Evolutionary conservation across 2,797 vertebrate genomes (phyloP), one percentile per base, ranked within the genome.

Genomic region (Lithobates sylvaticus): DNA sequence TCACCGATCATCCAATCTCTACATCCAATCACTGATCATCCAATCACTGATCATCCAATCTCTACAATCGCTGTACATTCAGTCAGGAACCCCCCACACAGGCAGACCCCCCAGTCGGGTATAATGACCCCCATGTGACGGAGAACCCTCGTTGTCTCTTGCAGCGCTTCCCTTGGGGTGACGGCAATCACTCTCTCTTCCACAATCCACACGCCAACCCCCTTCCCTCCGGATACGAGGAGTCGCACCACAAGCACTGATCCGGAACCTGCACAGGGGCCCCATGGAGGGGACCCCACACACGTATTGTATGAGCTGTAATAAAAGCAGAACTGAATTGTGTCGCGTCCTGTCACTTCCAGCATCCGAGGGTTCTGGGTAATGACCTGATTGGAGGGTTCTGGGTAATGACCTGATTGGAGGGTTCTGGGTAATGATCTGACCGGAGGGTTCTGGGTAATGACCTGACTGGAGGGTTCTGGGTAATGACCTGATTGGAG

Each of bases 131-230:
- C 44, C 44, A 12, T 13, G 1, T 44, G 44, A 44, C 3, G 10
- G 12, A 13, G 13, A 0, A 2, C 12, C 44, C 0, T 2, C 39
- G 8, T 78, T 76, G 54, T 91, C 42, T 90, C 76, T 88, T 84
- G 0, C 92, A 97, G 97, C 95, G 84, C 86, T 97, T 93, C 84
- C 94, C 96, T 2, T 97, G 97, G 97, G 96, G 97, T 1, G 97
- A 97, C 65, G 96, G 97, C 36, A 96, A 98, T 93, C 97, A 96
- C 90, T 88, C 90, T 0, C 88, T 98, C 10, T 96, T 98, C 94
- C 97, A 97, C 93, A 98, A 98, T 81, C 0, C 92, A 29, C 96
- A 93, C 68, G n/a, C 93, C 86, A 98, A 97, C 23, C 0, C 96
- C 67, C 93, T 97, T 69, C 97, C 97, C 2, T 92, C 93, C 0